Percentiles rank a stretch among this genome's conserved stretches.
These are phyloP conservation scores for Argyrosomus regius DNA, from an alignment of 2,797 vertebrate genomes.

Conservation along the genomic window DNA sequence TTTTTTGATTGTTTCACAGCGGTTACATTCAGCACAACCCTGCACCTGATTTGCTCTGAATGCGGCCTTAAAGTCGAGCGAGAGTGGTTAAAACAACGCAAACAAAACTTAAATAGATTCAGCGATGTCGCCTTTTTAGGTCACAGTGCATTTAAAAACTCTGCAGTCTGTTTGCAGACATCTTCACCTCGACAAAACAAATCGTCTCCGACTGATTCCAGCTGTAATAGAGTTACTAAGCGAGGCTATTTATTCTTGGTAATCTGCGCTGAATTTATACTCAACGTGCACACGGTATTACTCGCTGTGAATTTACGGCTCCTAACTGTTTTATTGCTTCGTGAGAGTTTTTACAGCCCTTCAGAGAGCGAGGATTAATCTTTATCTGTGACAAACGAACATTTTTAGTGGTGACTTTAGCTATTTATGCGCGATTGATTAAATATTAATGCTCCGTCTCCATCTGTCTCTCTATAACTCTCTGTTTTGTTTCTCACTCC, in stretches of 20 bases:
- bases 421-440: slow-evolving; percentile 61
- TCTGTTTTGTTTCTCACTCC: neutral
- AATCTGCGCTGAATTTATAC: slow-evolving; percentile 40
- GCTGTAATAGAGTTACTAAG: slow-evolving; percentile 6
- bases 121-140: neutral
- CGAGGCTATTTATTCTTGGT: slow-evolving; percentile 22
- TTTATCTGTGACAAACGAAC: slow-evolving; percentile 64
- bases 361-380: slow-evolving; percentile 50
- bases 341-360: slow-evolving; percentile 57
- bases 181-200: neutral
- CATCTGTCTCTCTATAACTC: slow-evolving; percentile 20
- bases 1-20: no score
- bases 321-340: slow-evolving; percentile 54
- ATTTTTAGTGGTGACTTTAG: slow-evolving; percentile 60
- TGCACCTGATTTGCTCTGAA: no score
- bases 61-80: no score
- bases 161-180: neutral
- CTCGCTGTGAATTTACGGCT: slow-evolving; percentile 46
- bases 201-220: neutral
- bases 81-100: neutral
- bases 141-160: neutral
- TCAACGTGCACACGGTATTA: neutral
- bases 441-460: slow-evolving; percentile 61
- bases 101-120: neutral
- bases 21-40: no score